A percentile compares a stretch with the other conserved stretches of the same genome.
These are phyloP conservation scores for Ichneumoninae sp. DNA, from an alignment of 2,888 invertebrate species.

Conservation along the genomic window DNA sequence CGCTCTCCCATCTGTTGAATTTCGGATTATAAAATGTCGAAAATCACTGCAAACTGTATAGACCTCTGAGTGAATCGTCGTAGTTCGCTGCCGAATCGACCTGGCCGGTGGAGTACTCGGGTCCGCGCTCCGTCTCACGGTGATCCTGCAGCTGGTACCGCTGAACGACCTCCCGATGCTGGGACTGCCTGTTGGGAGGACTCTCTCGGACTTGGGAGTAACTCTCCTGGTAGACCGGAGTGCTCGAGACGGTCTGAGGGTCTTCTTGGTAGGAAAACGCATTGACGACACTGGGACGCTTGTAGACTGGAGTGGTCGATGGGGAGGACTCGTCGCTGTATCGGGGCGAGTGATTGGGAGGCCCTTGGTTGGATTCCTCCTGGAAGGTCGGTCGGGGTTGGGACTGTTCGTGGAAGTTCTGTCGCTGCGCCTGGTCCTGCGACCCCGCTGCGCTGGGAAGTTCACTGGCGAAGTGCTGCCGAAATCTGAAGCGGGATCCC, in stretches of 20 bases:
- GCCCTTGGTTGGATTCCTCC: constrained; percentile 61
- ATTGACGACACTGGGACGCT: constrained; percentile 71
- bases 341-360: constrained; percentile 59
- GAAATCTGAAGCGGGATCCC: constrained; percentile 51
- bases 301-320: constrained; percentile 71
- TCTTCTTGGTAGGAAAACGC: constrained; percentile 70
- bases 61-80: constrained; percentile 68
- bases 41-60: too few relatives aligned
- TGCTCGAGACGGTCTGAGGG: constrained; percentile 64
- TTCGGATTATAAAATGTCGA: too few relatives aligned
- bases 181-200: constrained; percentile 65
- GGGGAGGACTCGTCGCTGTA: constrained; percentile 59
- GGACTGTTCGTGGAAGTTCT: constrained; percentile 54
- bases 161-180: constrained; percentile 62
- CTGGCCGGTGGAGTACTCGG: constrained; percentile 70
- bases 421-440: constrained; percentile 31
- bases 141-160: constrained; percentile 68
- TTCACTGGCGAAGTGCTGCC: constrained; percentile 58
- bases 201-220: constrained; percentile 67
- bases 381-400: constrained; percentile 62
- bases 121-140: constrained; percentile 49
- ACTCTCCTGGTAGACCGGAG: constrained; percentile 71
- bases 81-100: constrained; percentile 66
- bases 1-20: too few relatives aligned
- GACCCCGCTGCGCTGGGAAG: constrained; percentile 37